These are phyloP conservation scores for Lapara coniferarum DNA, from an alignment of 2,888 invertebrate species.

Conservation along the genomic window DNA sequence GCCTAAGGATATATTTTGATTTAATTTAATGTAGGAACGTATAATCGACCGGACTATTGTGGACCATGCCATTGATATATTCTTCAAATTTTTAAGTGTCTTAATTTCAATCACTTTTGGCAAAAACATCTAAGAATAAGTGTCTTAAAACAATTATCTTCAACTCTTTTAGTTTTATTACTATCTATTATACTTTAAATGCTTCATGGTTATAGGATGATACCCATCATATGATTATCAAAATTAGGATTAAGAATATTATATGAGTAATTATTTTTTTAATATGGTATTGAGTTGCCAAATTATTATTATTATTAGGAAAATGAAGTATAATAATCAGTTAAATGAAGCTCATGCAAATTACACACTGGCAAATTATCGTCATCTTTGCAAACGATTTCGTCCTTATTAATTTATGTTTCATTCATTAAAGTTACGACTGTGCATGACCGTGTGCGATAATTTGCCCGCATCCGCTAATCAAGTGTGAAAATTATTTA, in stretches of 20 bases:
- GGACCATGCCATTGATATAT: not conserved
- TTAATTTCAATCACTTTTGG: too few species aligned
- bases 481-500: slow-evolving; percentile 58
- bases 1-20: slow-evolving; percentile 43
- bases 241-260: too few species aligned
- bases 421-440: slow-evolving; percentile 14
- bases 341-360: not conserved
- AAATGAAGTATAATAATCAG: not conserved
- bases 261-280: not conserved
- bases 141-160: too few species aligned
- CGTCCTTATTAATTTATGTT: slow-evolving; percentile 27
- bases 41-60: not conserved
- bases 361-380: not conserved
- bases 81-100: not conserved
- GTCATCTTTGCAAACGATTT: slow-evolving; percentile 13
- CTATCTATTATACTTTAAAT: not conserved
- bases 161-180: too few species aligned
- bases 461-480: slow-evolving; percentile 56
- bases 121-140: too few species aligned
- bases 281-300: too few species aligned
- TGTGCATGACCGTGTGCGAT: slow-evolving; percentile 36
- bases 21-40: slow-evolving; percentile 35
- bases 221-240: too few species aligned
- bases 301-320: too few species aligned
- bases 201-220: too few species aligned